phyloP scores from a whole-genome alignment of 2,888 invertebrate species.

The Epinotia bilunana region DNA sequence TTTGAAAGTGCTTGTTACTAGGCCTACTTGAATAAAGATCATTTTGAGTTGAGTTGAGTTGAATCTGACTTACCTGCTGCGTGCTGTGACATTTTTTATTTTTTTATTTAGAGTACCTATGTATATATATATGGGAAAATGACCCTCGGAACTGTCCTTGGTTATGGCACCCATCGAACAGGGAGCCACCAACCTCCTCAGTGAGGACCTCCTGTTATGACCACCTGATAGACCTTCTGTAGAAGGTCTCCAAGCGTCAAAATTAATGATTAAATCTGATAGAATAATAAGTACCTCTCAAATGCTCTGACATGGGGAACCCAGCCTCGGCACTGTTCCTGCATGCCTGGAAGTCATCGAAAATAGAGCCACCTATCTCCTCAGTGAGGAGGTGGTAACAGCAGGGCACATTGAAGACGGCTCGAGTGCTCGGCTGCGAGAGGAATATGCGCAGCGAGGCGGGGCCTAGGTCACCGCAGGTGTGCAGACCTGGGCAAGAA shows the following conservation, averaged over 20 bases:
- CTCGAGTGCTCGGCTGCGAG: constrained; percentile 78
- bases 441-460: constrained; percentile 89
- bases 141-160: constrained; percentile 60
- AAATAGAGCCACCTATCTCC: constrained; percentile 55
- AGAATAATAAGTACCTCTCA: constrained; percentile 68
- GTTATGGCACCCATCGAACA: constrained; percentile 74
- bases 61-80: no score
- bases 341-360: constrained; percentile 73
- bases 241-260: no score
- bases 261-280: no score
- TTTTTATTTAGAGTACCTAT: no score
- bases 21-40: no score
- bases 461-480: constrained; percentile 93
- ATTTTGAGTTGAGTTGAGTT: no score
- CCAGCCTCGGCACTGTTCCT: constrained; percentile 67
- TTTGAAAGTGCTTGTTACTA: no score
- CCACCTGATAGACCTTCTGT: no score
- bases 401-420: constrained; percentile 93
- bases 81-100: no score
- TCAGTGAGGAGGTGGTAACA: constrained; percentile 94
- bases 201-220: no score
- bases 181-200: constrained; percentile 71
- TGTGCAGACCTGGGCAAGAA: constrained; percentile 88
- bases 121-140: no score
- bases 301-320: constrained; percentile 88